A percentile compares a stretch with the other conserved stretches of the same genome.
phyloP scores from a whole-genome alignment of 2,888 invertebrate species.

The Timandra comae region DNA sequence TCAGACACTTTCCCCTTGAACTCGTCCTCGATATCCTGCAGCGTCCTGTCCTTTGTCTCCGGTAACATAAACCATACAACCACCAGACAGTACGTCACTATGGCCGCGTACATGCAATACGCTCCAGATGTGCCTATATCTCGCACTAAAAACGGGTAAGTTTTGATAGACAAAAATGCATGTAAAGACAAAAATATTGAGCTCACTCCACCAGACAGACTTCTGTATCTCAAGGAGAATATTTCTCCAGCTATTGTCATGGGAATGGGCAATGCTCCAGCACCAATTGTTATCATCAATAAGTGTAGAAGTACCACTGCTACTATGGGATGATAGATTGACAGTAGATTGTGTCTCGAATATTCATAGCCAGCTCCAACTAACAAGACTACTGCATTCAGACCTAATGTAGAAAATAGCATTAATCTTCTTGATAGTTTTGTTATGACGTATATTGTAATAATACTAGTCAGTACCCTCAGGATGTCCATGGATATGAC shows the following conservation, averaged over 20 bases:
- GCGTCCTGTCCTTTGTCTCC: slow-evolving; percentile 47
- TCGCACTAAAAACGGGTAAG: slow-evolving; percentile 23
- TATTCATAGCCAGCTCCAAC: slow-evolving; percentile 27
- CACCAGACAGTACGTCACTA: slow-evolving; percentile 37
- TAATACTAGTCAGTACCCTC: too few relatives aligned
- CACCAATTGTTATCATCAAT: slow-evolving; percentile 52
- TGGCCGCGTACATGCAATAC: slow-evolving; percentile 34
- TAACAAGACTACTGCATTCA: slow-evolving; percentile 25
- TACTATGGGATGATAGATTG: slow-evolving; percentile 24
- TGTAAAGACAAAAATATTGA: slow-evolving; percentile 44
- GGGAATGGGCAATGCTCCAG: slow-evolving; percentile 72
- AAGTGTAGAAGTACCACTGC: slow-evolving; percentile 21
- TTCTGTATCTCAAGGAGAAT: slow-evolving; percentile 71
- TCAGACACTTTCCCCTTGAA: too few relatives aligned
- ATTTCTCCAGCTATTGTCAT: slow-evolving; percentile 81
- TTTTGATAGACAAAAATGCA: slow-evolving; percentile 40
- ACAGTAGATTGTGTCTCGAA: slow-evolving; percentile 15
- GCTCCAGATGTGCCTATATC: slow-evolving; percentile 28
- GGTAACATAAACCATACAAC: slow-evolving; percentile 41
- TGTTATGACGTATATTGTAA: slow-evolving; percentile 21
- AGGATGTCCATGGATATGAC: too few relatives aligned
- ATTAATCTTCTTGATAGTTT: slow-evolving; percentile 29
- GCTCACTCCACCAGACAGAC: slow-evolving; percentile 54
- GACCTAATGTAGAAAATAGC: slow-evolving; percentile 22
- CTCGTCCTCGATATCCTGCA: slow-evolving; percentile 45